These are phyloP conservation scores for Galemys pyrenaicus DNA, from an alignment of 2,113 vertebrate genomes.

Conservation along the genomic window DNA sequence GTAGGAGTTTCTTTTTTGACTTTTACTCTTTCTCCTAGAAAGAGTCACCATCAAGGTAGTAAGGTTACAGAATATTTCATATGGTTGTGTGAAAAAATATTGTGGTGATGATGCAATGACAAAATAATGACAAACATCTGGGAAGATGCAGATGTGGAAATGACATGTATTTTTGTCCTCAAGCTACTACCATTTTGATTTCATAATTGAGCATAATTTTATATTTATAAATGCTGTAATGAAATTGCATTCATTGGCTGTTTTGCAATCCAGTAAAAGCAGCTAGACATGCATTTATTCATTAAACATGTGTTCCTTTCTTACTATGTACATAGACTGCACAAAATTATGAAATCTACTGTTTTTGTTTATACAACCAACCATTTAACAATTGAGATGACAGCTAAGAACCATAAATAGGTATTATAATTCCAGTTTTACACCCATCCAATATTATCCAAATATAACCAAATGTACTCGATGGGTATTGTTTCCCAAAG, in stretches of 20 bases:
- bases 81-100: neutral
- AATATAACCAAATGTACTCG: neutral
- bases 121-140: conserved; percentile 16
- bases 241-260: neutral
- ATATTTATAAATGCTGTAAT: neutral
- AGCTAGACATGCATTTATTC: neutral
- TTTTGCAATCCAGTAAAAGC: neutral
- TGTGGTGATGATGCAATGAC: neutral
- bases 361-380: neutral
- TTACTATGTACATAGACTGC: neutral
- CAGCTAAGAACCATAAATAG: neutral
- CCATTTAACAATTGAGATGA: neutral
- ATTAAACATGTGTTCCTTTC: neutral
- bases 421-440: neutral
- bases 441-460: neutral
- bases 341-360: neutral
- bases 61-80: neutral
- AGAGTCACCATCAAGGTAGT: neutral
- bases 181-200: neutral
- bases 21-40: neutral
- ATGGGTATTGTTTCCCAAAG: neutral
- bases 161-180: neutral
- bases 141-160: neutral
- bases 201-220: neutral
- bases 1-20: neutral